Percentiles rank a stretch among this genome's conserved stretches.
Conservation (phyloP, 2,888 invertebrate genomes). For the Ormia ochracea region DNA sequence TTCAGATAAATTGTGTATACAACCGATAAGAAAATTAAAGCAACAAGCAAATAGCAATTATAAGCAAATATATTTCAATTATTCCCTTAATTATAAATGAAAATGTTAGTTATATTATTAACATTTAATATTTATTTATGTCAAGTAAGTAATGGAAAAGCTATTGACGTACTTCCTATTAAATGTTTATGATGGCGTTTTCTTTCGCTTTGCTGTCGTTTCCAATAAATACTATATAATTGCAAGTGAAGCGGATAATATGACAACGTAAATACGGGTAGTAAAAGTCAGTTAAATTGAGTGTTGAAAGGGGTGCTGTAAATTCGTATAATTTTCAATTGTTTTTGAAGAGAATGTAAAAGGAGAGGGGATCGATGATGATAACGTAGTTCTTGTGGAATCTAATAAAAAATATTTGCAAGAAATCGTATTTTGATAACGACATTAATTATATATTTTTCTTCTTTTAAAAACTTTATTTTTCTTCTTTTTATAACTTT, state of each 20-base stretch:
- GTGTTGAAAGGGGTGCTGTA: background rate
- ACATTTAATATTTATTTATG: background rate
- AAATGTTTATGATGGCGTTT: background rate
- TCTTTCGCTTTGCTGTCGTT: background rate
- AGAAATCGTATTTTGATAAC: too few relatives aligned
- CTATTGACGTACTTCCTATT: background rate
- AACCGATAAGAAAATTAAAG: background rate
- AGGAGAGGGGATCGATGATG: too few relatives aligned
- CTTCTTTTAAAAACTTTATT: too few relatives aligned
- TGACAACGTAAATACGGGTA: background rate
- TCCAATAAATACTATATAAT: conserved; percentile 6
- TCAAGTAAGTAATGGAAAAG: background rate
- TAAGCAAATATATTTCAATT: conserved; percentile 6
- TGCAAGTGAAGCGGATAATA: background rate
- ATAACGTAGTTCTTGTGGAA: too few relatives aligned
- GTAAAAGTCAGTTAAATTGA: background rate
- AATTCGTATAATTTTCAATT: too few relatives aligned
- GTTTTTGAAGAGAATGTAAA: background rate
- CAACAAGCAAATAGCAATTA: background rate
- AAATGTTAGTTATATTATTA: background rate
- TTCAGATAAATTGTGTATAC: background rate
- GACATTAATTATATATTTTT: too few relatives aligned
- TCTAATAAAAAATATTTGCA: too few relatives aligned
- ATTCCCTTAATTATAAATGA: background rate
- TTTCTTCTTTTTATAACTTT: too few relatives aligned